phyloP scores from a whole-genome alignment of 2,113 vertebrate genomes.

The Gnathonemus longibarbis region DNA sequence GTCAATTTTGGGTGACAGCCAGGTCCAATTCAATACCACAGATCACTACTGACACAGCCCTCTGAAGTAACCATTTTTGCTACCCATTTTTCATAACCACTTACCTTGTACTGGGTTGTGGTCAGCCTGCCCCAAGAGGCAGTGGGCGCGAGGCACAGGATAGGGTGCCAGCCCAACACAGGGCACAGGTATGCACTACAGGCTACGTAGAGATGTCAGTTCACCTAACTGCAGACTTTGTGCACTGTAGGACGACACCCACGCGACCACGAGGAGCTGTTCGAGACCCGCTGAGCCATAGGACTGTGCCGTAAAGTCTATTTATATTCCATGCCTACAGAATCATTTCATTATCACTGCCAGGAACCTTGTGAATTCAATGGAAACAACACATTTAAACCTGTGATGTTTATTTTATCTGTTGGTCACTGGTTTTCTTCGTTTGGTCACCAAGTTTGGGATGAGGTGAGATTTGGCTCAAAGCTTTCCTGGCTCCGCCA shows the following conservation, averaged over 20 bases:
- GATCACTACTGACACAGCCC: neutral
- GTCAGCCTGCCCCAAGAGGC: neutral
- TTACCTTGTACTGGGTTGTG: neutral
- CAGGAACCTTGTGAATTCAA: neutral
- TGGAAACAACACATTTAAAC: neutral
- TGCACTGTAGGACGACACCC: neutral
- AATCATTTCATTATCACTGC: neutral
- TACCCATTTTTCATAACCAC: neutral
- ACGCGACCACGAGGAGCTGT: neutral
- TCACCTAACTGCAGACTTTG: neutral
- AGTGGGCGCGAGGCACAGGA: neutral
- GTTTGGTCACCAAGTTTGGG: neutral
- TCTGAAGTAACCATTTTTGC: neutral
- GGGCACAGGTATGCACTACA: neutral
- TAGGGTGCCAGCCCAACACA: too few species aligned
- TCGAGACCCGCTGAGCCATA: neutral
- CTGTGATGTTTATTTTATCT: neutral
- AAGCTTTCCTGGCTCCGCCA: neutral
- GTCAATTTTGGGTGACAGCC: neutral
- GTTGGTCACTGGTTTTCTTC: neutral
- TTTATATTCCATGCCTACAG: neutral
- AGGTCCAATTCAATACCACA: neutral
- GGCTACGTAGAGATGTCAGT: neutral
- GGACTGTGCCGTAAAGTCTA: neutral
- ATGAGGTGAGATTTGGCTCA: neutral